A percentile compares a stretch with the other conserved stretches of the same genome.
Evolutionary conservation across 2,797 vertebrate genomes (phyloP).

Genomic region (Labroides dimidiatus): DNA sequence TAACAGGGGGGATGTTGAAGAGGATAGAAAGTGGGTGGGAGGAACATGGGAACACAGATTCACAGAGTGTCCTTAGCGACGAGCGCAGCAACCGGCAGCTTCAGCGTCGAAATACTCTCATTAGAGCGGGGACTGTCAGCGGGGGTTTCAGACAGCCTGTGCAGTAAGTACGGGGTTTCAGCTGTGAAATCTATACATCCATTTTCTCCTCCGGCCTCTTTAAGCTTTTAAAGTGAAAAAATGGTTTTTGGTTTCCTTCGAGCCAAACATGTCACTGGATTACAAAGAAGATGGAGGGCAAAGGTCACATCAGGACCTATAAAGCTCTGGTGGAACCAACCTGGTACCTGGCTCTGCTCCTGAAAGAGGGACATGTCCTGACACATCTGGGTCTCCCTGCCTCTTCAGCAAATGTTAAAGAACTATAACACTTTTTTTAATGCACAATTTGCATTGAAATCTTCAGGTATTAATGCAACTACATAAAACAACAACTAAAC

Average conservation of each 20-base stretch:
- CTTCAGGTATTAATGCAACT: no score
- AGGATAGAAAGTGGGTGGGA: conserved; percentile 35
- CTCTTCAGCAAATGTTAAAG: no score
- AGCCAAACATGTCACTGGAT: conserved; percentile 24
- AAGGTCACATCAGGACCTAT: conserved; percentile 29
- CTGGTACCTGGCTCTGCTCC: conserved; percentile 21
- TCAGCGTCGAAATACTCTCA: conserved; percentile 33
- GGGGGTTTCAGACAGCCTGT: conserved; percentile 28
- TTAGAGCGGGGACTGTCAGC: conserved; percentile 57
- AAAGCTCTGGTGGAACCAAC: no score
- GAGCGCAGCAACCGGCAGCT: conserved; percentile 30
- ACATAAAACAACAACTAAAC: no score
- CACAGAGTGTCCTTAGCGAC: conserved; percentile 50
- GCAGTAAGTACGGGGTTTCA: conserved; percentile 20
- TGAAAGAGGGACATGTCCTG: no score
- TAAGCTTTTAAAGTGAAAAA: conserved; percentile 14
- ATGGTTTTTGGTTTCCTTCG: conserved; percentile 17
- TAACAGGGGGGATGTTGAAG: conserved; percentile 28
- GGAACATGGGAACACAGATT: conserved; percentile 38
- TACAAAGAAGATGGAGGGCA: conserved; percentile 10
- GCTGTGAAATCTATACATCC: conserved; percentile 10
- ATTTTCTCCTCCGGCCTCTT: background rate
- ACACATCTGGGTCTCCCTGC: background rate
- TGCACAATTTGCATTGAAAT: no score
- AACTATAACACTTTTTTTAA: no score